Percentiles rank a stretch among this genome's conserved stretches.
phyloP scores from a whole-genome alignment of 2,888 invertebrate genomes.

The Seira ritae region DNA sequence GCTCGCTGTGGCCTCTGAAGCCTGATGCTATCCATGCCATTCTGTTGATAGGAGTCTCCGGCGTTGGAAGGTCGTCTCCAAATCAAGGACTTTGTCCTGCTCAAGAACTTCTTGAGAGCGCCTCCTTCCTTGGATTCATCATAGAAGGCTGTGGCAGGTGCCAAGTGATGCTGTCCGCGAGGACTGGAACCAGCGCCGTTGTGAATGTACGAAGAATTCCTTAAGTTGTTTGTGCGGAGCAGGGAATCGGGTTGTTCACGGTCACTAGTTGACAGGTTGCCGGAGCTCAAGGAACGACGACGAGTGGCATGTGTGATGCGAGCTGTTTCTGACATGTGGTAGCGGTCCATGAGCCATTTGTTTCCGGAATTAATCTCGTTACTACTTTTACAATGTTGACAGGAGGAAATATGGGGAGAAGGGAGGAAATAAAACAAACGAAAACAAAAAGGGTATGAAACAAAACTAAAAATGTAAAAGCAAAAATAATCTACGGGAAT shows the following conservation, averaged over 20 bases:
- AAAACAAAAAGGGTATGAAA: slow-evolving; percentile 26
- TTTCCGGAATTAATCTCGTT: slow-evolving; percentile 65
- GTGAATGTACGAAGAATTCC: slow-evolving; percentile 43
- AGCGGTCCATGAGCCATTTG: slow-evolving; percentile 72
- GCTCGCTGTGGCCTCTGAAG: slow-evolving; percentile 43
- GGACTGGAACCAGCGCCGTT: slow-evolving; percentile 54
- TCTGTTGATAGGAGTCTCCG: slow-evolving; percentile 40
- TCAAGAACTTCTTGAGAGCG: slow-evolving; percentile 69
- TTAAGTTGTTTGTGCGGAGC: slow-evolving; percentile 35
- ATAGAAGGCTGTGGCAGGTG: slow-evolving; percentile 43
- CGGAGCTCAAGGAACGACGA: slow-evolving; percentile 36
- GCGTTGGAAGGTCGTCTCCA: slow-evolving; percentile 62
- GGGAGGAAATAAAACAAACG: slow-evolving; percentile 24
- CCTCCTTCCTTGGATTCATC: slow-evolving; percentile 46
- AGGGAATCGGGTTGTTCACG: slow-evolving; percentile 39
- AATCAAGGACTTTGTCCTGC: slow-evolving; percentile 70
- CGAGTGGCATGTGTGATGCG: slow-evolving; percentile 55
- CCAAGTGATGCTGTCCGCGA: slow-evolving; percentile 40
- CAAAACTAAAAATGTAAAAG: slow-evolving; percentile 41
- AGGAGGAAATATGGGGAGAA: slow-evolving; percentile 1
- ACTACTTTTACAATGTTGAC: slow-evolving; percentile 35
- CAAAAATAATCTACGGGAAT: slow-evolving; percentile 24
- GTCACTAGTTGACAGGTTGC: slow-evolving; percentile 46
- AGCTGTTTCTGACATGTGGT: slow-evolving; percentile 69
- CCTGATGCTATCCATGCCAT: slow-evolving; percentile 31